phyloP scores from a whole-genome alignment of 2,797 vertebrate genomes.

The Loriculus beryllinus region DNA sequence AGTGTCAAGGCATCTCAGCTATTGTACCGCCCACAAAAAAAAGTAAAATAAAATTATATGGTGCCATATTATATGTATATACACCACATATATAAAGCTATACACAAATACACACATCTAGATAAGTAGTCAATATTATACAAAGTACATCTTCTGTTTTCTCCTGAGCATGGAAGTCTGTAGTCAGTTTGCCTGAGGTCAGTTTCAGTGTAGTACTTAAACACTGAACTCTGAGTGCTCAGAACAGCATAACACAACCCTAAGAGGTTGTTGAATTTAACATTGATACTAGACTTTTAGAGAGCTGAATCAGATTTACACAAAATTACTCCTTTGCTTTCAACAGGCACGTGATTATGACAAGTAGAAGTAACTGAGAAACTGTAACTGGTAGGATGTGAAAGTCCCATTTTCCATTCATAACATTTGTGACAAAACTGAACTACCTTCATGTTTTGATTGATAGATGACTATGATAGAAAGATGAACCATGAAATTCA shows the following conservation, averaged over 20 bases:
- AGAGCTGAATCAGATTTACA: background rate
- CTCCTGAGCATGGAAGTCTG: background rate
- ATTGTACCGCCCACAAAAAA: accelerated
- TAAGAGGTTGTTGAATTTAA: background rate
- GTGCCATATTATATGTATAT: background rate
- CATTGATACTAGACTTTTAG: accelerated
- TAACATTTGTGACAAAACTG: background rate
- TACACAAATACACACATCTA: background rate
- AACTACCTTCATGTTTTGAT: background rate
- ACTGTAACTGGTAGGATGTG: background rate
- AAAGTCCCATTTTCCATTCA: background rate
- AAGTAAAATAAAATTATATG: too few species aligned
- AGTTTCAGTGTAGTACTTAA: background rate
- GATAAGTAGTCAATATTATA: background rate
- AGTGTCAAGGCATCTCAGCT: background rate
- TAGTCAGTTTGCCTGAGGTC: background rate
- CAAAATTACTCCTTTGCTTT: background rate
- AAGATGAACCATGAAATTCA: background rate
- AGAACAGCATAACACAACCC: background rate
- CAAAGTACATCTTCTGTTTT: background rate
- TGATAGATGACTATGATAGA: background rate
- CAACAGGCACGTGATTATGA: background rate
- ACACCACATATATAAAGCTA: background rate
- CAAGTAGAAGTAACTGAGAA: background rate
- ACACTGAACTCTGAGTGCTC: background rate